Evolutionary conservation across 2,888 invertebrate species (phyloP).

Genomic region (Drosophila helvetica): DNA sequence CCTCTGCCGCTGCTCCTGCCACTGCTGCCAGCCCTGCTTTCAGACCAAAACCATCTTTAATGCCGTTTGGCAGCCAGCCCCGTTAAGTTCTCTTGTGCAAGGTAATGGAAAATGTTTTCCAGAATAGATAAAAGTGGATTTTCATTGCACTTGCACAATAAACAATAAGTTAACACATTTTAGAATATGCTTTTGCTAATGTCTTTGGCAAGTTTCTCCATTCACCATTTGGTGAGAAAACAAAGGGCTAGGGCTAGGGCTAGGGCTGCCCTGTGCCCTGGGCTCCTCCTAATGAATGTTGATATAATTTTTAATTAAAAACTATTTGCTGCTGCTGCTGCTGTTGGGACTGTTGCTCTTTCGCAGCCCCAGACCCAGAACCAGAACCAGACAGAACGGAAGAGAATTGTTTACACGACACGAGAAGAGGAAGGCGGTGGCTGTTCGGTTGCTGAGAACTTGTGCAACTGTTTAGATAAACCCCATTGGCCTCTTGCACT

Average conservation of each 20-base stretch:
- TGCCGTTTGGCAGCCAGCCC: background rate
- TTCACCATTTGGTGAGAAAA: background rate
- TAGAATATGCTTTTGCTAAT: background rate
- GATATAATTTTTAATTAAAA: conserved; percentile 77
- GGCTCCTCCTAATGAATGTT: conserved; percentile 45
- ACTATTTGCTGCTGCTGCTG: conserved; percentile 55
- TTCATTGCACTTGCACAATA: conserved; percentile 10
- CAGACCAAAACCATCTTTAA: background rate
- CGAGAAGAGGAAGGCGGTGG: background rate
- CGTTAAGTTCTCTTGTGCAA: conserved; percentile 2
- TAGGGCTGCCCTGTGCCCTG: conserved; percentile 37
- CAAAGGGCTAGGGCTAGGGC: conserved; percentile 6
- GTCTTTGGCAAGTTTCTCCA: background rate
- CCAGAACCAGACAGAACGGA: background rate
- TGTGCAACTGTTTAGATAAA: conserved; percentile 63
- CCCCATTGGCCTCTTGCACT: conserved; percentile 13
- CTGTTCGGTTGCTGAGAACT: conserved; percentile 35
- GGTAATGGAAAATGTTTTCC: conserved; percentile 15
- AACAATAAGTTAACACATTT: conserved; percentile 14
- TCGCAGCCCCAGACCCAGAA: conserved; percentile 1
- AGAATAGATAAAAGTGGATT: conserved; percentile 12
- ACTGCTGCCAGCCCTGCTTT: background rate
- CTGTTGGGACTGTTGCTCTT: conserved; percentile 1
- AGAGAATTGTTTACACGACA: conserved; percentile 7
- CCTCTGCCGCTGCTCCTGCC: too few species aligned